phyloP scores from a whole-genome alignment of 2,888 invertebrate genomes.

The Carterocephalus palaemon region DNA sequence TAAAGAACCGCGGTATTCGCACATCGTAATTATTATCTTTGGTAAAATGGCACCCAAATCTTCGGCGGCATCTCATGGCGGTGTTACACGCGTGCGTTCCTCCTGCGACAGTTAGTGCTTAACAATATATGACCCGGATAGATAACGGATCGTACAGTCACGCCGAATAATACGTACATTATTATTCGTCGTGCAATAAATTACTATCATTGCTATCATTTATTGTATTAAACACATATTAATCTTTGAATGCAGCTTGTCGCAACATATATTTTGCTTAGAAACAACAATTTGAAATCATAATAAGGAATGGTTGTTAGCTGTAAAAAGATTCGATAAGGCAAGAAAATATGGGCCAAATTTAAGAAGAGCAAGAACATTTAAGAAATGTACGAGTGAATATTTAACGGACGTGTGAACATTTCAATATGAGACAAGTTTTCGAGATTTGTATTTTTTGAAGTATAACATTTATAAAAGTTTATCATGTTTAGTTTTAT shows the following conservation, averaged over 20 bases:
- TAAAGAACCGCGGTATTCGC: constrained; percentile 77
- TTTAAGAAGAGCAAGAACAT: no score
- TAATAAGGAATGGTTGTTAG: no score
- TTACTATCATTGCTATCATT: constrained; percentile 7
- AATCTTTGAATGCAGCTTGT: constrained; percentile 1
- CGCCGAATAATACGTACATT: constrained; percentile 16
- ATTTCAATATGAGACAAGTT: no score
- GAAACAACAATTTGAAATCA: neutral
- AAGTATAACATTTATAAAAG: no score
- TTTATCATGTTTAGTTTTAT: no score
- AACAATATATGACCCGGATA: constrained; percentile 24
- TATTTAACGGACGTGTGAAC: no score
- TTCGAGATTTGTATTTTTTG: no score
- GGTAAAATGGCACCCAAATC: constrained; percentile 74
- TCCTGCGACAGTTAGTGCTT: constrained; percentile 12
- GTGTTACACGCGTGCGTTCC: constrained; percentile 35
- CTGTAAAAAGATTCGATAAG: no score
- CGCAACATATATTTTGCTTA: neutral
- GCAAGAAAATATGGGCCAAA: no score
- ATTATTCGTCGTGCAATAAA: constrained; percentile 16
- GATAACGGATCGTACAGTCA: constrained; percentile 17
- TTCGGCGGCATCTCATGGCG: constrained; percentile 55
- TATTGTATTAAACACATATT: constrained; percentile 7
- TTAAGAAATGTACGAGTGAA: no score
- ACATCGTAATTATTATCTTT: constrained; percentile 78